Percentiles rank a stretch among this genome's conserved stretches.
Evolutionary conservation across 2,113 vertebrate genomes (phyloP).

Genomic region (Dromaius novaehollandiae): DNA sequence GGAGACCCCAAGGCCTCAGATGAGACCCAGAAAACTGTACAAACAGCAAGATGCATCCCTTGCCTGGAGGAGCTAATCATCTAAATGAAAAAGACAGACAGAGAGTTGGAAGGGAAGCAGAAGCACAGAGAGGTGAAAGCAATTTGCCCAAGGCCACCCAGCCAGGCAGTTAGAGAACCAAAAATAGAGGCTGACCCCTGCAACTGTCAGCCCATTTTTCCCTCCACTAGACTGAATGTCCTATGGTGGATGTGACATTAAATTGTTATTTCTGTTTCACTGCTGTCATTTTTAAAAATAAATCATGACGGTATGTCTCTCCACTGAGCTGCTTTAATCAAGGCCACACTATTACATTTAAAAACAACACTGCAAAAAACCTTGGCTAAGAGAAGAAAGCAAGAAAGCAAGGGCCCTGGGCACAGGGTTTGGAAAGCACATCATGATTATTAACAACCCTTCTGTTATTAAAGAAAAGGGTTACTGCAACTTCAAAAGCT

Average conservation of each 20-base stretch:
- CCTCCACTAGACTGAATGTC: conserved; percentile 27
- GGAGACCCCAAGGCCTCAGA: conserved; percentile 9
- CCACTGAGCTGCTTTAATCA: neutral
- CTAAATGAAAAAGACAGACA: conserved; percentile 56
- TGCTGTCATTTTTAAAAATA: conserved; percentile 44
- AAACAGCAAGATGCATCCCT: conserved; percentile 30
- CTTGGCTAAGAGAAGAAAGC: neutral
- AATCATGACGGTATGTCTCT: neutral
- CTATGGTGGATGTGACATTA: conserved; percentile 34
- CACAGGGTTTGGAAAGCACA: neutral
- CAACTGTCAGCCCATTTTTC: conserved; percentile 55
- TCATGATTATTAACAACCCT: neutral
- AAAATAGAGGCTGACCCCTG: conserved; percentile 56
- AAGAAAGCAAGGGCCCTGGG: neutral
- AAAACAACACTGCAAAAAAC: neutral
- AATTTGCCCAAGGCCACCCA: conserved; percentile 45
- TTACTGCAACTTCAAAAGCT: neutral
- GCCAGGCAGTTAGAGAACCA: neutral
- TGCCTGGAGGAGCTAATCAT: conserved; percentile 26
- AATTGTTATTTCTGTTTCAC: conserved; percentile 38
- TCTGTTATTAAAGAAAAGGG: neutral
- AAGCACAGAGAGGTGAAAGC: conserved; percentile 34
- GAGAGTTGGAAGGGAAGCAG: conserved; percentile 17
- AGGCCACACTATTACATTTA: conserved; percentile 1
- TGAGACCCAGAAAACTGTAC: neutral